Percentiles rank a stretch among this genome's conserved stretches.
Conservation (phyloP, 1,140 invertebrate species). For the Ctenoplectra terminalis region DNA sequence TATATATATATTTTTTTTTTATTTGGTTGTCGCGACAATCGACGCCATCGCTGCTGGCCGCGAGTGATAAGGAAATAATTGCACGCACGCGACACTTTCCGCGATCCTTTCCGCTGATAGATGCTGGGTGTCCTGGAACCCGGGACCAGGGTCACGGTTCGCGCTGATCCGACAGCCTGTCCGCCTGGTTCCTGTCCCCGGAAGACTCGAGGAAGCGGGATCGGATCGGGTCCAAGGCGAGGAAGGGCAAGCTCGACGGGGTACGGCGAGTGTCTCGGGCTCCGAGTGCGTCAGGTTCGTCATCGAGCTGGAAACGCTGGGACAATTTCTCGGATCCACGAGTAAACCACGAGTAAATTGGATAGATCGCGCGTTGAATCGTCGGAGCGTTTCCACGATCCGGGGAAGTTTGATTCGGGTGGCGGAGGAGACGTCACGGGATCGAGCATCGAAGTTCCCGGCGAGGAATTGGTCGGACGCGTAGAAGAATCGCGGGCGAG, state of each 20-base stretch:
- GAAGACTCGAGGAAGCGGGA: too few species aligned
- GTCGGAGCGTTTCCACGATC: too few species aligned
- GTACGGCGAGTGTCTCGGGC: too few species aligned
- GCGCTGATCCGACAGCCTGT: neutral
- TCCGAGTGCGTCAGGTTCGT: too few species aligned
- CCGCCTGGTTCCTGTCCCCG: neutral
- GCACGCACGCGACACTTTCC: slow-evolving; percentile 8
- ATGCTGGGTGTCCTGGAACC: slow-evolving; percentile 2
- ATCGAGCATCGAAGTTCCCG: neutral
- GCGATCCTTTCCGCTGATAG: neutral
- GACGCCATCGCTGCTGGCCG: neutral
- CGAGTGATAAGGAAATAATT: slow-evolving; percentile 52
- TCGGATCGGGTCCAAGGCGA: too few species aligned
- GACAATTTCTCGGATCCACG: fast-evolving
- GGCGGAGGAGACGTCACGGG: too few species aligned
- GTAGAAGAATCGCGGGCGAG: neutral
- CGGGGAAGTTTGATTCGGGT: too few species aligned
- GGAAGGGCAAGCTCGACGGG: too few species aligned
- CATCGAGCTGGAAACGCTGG: too few species aligned
- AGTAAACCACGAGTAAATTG: too few species aligned
- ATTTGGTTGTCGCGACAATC: slow-evolving; percentile 28
- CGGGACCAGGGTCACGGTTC: neutral
- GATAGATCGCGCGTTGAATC: neutral
- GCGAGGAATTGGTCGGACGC: neutral
- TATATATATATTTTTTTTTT: too few species aligned